Percentiles rank a stretch among this genome's conserved stretches.
These are phyloP conservation scores for Proales similis DNA, from an alignment of 1,140 invertebrate genomes.

Conservation along the genomic window DNA sequence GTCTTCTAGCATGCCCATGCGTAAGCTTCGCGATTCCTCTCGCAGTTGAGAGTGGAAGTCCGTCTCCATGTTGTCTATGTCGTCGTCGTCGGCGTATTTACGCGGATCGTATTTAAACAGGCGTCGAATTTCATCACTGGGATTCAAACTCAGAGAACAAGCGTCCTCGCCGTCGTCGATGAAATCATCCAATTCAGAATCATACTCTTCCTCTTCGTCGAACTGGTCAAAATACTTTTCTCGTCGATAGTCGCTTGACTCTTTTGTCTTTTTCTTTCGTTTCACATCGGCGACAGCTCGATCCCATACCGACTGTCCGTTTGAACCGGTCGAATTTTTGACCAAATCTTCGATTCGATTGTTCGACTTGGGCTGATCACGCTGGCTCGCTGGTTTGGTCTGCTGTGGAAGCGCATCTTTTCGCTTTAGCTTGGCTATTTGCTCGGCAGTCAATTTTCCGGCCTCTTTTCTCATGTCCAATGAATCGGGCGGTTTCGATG, in stretches of 20 bases:
- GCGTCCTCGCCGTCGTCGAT: slow-evolving; percentile 33
- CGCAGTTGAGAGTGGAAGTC: slow-evolving; percentile 15
- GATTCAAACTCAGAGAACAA: no score
- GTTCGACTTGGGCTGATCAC: slow-evolving; percentile 7
- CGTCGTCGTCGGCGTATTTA: slow-evolving; percentile 10
- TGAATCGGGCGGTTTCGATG: no score
- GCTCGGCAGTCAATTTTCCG: slow-evolving; percentile 23
- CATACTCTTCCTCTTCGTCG: slow-evolving; percentile 35
- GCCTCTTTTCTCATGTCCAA: no score
- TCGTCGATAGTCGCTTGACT: not conserved
- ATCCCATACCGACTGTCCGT: slow-evolving; percentile 12
- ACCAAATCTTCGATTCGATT: not conserved
- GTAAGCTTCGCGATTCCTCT: slow-evolving; percentile 18
- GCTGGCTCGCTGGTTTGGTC: not conserved
- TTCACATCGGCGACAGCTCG: slow-evolving; percentile 35
- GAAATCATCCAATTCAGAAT: slow-evolving; percentile 37
- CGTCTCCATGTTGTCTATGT: slow-evolving; percentile 35
- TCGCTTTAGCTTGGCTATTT: slow-evolving; percentile 33
- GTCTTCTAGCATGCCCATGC: no score
- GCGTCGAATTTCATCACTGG: slow-evolving; percentile 11
- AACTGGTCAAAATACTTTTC: slow-evolving; percentile 1
- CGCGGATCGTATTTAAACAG: slow-evolving; percentile 34
- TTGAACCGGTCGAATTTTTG: not conserved
- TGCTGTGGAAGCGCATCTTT: slow-evolving; percentile 3
- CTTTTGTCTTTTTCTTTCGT: slow-evolving; percentile 5